Conservation (phyloP, 2,113 vertebrate genomes). For the Equus quagga region DNA sequence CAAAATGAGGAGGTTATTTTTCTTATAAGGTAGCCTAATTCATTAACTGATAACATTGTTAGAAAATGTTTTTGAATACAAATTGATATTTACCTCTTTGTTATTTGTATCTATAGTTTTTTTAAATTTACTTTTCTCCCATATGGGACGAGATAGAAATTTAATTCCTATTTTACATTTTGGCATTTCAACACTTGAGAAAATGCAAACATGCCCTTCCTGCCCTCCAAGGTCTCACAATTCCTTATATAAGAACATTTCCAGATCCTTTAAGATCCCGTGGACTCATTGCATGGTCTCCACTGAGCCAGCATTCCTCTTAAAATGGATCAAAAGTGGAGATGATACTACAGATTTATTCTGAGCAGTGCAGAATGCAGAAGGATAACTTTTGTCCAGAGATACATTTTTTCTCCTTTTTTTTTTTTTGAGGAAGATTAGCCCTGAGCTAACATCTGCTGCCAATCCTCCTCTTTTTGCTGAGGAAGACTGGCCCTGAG, state of each 20-base stretch:
- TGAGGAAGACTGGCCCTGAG: too few species aligned
- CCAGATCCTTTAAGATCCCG: background rate
- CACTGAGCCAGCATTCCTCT: background rate
- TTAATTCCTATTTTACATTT: background rate
- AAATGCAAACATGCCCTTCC: background rate
- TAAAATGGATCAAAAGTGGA: background rate
- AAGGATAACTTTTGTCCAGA: background rate
- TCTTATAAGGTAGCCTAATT: background rate
- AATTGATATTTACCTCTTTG: background rate
- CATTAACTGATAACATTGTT: background rate
- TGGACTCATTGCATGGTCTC: background rate
- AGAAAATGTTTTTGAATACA: background rate
- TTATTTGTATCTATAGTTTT: background rate
- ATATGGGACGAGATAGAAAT: background rate
- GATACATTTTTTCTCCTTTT: background rate
- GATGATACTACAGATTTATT: background rate
- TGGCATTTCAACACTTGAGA: background rate
- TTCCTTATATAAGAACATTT: background rate
- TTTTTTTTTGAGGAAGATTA: too few species aligned
- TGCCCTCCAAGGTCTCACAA: background rate
- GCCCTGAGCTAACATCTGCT: too few species aligned
- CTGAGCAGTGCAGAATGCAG: background rate
- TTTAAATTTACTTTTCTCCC: background rate
- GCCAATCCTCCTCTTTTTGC: too few species aligned
- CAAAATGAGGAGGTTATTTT: background rate